Evolutionary conservation across 2,888 invertebrate genomes (phyloP), one percentile per base, ranked within the genome.

Genomic region (Epistrophella euchroma): DNA sequence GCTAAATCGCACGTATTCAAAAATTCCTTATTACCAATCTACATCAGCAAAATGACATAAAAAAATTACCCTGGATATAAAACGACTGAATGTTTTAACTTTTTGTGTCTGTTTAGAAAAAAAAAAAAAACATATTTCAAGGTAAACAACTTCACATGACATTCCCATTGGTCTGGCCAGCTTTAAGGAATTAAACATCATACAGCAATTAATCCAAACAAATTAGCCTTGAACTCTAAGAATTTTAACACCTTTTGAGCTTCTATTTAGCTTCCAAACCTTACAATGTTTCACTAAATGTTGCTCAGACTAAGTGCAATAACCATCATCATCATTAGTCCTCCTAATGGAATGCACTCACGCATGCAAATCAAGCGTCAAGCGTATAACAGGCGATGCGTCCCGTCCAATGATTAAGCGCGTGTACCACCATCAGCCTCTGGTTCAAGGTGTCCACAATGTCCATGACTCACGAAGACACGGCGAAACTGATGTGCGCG

Each of bases 401-500:
- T 85, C 47, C 68, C 68, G 76, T 73, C 68, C 76, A 76, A 73
- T 85, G 85, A 85, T 85, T 85, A 81, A 66, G 68, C 72, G 71
- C 55, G 56, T 68, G 50, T 45, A 56, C 68, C 68, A 62, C 25
- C 62, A 62, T 43, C 43, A 72, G 64, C 72, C 40, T 68, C 40
- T 75, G 7, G 50, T 35, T 43, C 43, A 32, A 66, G 66, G 47
- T 66, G 66, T 66, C 45, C 32, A 25, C 19, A 60, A 60, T 40
- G 45, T 32, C 55, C 47, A 76, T 70, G 75, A 52, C 64, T 43
- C 58, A 56, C 37, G 47, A 13, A 13, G 37, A 25, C 11, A 32
- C 15, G 58, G 73, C 37, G 82, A 71, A 77, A 78, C 82, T 66
- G 25, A 28, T 52, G 82, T 74, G 82, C 90, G 90, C 91, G 90